Percentiles rank a stretch among this genome's conserved stretches.
Evolutionary conservation across 2,797 vertebrate species (phyloP).

Genomic region (Dendrocincla fuliginosa): DNA sequence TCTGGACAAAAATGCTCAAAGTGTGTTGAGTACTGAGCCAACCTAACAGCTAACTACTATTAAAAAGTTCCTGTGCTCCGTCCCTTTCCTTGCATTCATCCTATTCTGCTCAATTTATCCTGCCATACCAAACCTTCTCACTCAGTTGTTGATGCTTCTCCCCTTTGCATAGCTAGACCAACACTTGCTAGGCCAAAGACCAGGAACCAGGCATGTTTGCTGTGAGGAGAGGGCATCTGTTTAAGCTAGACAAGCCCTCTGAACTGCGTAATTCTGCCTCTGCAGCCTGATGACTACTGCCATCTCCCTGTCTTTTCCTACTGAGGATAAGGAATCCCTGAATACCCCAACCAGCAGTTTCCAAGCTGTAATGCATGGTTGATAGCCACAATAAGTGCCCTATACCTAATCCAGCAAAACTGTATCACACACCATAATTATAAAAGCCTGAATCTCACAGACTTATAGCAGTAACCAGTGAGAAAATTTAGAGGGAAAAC

Average conservation of each 20-base stretch:
- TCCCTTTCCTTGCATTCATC: neutral
- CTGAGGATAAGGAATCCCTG: neutral
- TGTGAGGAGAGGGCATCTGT: neutral
- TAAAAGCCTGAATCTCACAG: neutral
- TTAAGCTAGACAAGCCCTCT: neutral
- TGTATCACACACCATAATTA: fast-evolving
- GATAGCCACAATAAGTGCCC: neutral
- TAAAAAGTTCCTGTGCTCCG: neutral
- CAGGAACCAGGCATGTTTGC: neutral
- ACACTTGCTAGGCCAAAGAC: neutral
- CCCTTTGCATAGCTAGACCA: neutral
- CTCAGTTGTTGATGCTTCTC: neutral
- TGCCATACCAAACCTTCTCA: neutral
- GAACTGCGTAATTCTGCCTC: neutral
- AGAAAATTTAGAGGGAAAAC: neutral
- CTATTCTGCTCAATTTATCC: neutral
- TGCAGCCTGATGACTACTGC: neutral
- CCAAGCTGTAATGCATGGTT: neutral
- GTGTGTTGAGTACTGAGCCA: neutral
- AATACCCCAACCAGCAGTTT: neutral
- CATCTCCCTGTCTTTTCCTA: neutral
- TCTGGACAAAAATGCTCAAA: neutral
- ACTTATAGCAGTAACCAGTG: neutral
- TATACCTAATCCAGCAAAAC: neutral
- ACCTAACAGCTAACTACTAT: neutral